These are phyloP conservation scores for Geopemphigus sp. DNA, from an alignment of 1,140 invertebrate genomes.

Conservation along the genomic window DNA sequence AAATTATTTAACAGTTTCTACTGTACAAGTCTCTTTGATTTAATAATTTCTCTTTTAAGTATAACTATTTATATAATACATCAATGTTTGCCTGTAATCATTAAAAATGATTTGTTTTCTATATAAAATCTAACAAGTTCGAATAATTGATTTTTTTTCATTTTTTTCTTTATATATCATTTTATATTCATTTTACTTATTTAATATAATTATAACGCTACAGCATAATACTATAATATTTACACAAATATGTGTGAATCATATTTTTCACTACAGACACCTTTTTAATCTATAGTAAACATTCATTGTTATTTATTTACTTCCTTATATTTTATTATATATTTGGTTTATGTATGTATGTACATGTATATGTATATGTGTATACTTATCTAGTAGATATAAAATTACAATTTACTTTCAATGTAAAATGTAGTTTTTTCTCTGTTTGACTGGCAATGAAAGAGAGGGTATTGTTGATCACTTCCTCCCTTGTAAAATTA, in stretches of 20 bases:
- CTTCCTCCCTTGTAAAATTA: too few relatives aligned
- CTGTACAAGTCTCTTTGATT: background rate
- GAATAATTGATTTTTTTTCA: background rate
- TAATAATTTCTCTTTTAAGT: background rate
- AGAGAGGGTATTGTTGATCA: too few relatives aligned
- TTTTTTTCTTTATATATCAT: background rate
- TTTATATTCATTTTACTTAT: background rate
- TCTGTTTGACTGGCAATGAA: too few relatives aligned
- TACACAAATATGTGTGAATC: background rate
- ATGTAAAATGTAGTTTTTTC: constrained; percentile 41
- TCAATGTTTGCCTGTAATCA: constrained; percentile 9
- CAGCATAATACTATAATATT: too few relatives aligned
- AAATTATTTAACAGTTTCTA: background rate
- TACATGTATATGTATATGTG: background rate
- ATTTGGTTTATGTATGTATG: constrained; percentile 1
- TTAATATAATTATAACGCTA: background rate
- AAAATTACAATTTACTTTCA: constrained; percentile 4
- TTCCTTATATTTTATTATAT: background rate
- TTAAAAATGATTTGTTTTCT: constrained; percentile 1
- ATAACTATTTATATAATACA: background rate
- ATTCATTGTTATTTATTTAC: constrained; percentile 30
- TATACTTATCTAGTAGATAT: constrained; percentile 17
- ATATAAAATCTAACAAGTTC: background rate
- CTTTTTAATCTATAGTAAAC: constrained; percentile 3
- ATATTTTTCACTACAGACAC: background rate